Evolutionary conservation across 2,113 vertebrate genomes (phyloP).

Genomic region (Eurypyga helias): DNA sequence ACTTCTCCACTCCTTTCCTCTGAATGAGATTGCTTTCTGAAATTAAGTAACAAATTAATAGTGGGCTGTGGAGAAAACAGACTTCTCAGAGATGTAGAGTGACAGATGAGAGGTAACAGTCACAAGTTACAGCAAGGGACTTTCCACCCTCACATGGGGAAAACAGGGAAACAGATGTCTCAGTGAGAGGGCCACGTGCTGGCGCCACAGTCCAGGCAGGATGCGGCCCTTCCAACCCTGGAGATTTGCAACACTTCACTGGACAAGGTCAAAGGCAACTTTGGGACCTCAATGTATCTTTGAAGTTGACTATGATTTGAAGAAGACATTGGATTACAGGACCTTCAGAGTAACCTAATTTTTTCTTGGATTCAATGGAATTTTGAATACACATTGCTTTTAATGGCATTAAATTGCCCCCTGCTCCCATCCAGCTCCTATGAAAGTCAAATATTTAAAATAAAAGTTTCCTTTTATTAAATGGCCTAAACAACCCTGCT

Average conservation of each 20-base stretch:
- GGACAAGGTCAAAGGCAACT: background rate
- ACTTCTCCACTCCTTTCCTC: background rate
- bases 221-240: background rate
- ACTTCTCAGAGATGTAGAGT: rapidly evolving
- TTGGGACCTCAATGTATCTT: rapidly evolving
- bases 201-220: background rate
- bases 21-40: background rate
- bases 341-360: background rate
- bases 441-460: background rate
- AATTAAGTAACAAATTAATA: background rate
- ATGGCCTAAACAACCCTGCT: background rate
- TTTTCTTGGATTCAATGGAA: background rate
- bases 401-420: background rate
- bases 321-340: background rate
- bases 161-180: background rate
- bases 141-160: background rate
- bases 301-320: background rate
- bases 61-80: background rate
- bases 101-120: background rate
- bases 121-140: background rate
- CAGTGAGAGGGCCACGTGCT: background rate
- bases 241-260: background rate
- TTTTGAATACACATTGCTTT: background rate
- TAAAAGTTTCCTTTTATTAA: background rate
- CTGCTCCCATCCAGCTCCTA: background rate